Evolutionary conservation across 2,797 vertebrate genomes (phyloP).

Genomic region (Erpetoichthys calabaricus): DNA sequence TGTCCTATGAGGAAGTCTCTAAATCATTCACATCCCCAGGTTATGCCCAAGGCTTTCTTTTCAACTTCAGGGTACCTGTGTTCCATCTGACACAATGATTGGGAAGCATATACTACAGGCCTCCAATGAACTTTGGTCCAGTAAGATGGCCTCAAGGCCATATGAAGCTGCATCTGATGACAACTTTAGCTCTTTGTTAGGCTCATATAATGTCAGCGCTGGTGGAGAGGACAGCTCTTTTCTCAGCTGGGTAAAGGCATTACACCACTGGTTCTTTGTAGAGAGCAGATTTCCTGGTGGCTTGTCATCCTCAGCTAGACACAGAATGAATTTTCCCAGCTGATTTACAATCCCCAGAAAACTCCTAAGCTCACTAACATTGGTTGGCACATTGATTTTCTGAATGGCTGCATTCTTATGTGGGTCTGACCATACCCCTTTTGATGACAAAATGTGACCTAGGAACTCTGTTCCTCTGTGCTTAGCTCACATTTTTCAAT

Average conservation of each 20-base stretch:
- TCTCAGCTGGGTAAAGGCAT: not conserved
- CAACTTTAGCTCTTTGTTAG: slow-evolving; percentile 1
- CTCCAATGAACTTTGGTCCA: not conserved
- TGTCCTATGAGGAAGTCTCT: not conserved
- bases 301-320: not conserved
- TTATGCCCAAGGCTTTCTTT: not conserved
- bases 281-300: not conserved
- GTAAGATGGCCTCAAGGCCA: slow-evolving; percentile 1
- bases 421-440: not conserved
- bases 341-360: slow-evolving; percentile 8
- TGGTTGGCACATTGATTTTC: slow-evolving; percentile 2
- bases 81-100: not conserved
- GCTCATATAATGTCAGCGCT: not conserved
- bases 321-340: not conserved
- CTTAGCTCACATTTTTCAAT: slow-evolving; percentile 11
- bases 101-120: not conserved
- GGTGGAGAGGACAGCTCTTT: not conserved
- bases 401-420: not conserved
- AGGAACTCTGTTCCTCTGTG: slow-evolving; percentile 8
- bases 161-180: slow-evolving; percentile 9
- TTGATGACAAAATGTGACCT: slow-evolving; percentile 2
- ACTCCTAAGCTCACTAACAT: slow-evolving; percentile 4
- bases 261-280: slow-evolving; percentile 1
- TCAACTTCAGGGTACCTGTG: slow-evolving; percentile 8
- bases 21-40: slow-evolving; percentile 6